These are phyloP conservation scores for Melopsittacus undulatus DNA, from an alignment of 2,797 vertebrate genomes.

Conservation along the genomic window DNA sequence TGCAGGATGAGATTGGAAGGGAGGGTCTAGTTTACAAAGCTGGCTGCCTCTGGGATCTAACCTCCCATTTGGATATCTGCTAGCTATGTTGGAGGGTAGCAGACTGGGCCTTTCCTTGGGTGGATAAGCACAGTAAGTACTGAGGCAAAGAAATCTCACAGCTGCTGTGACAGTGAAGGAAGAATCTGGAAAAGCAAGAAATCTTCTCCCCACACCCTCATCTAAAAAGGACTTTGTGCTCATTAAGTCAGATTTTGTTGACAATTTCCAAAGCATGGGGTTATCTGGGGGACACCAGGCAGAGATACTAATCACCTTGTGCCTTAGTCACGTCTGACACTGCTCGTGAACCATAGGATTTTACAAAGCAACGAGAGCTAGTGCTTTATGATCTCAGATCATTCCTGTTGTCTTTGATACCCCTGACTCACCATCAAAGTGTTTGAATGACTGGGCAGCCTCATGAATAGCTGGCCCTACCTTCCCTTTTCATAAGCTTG, in stretches of 20 bases:
- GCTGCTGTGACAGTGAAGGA: neutral
- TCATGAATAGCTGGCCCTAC: neutral
- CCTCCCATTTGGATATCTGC: neutral
- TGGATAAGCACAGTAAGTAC: neutral
- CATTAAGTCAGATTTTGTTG: neutral
- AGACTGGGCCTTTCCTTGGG: neutral
- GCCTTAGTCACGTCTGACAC: neutral
- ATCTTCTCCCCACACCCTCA: neutral
- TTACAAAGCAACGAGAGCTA: neutral
- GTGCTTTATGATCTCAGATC: neutral
- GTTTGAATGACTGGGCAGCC: neutral
- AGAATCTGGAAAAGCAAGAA: slow-evolving; percentile 49
- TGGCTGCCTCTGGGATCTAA: neutral
- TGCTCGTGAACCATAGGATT: neutral
- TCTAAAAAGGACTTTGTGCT: neutral
- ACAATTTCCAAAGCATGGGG: neutral
- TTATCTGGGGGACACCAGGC: neutral
- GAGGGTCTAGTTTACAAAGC: neutral
- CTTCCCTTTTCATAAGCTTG: neutral
- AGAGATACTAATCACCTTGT: neutral
- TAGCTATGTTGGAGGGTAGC: neutral
- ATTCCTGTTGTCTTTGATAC: neutral
- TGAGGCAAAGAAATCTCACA: slow-evolving; percentile 7
- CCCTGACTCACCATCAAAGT: neutral
- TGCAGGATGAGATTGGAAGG: rapidly evolving